Conservation (phyloP, 1,140 invertebrate genomes). For the Dufourea novaeangliae region DNA sequence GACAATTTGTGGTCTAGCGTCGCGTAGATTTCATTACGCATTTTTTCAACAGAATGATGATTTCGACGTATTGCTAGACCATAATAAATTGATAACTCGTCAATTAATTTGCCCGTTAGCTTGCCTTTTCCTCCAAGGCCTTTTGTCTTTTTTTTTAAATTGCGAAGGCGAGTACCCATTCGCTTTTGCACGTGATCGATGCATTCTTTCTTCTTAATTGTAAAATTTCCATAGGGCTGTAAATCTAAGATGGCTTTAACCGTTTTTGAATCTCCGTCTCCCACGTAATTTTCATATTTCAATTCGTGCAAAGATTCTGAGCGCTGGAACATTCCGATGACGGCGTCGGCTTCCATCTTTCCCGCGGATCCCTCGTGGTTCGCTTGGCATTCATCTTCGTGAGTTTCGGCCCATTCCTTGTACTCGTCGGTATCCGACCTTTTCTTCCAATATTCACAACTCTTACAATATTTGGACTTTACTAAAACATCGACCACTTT, state of each 20-base stretch:
- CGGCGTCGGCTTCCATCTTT: constrained; percentile 14
- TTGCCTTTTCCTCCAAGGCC: background rate
- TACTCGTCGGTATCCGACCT: background rate
- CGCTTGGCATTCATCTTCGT: background rate
- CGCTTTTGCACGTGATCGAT: background rate
- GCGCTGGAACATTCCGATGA: constrained; percentile 5
- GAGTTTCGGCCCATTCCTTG: constrained; percentile 2
- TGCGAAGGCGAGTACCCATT: background rate
- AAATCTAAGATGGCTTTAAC: constrained; percentile 5
- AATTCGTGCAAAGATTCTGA: background rate
- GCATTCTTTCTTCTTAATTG: constrained; percentile 10
- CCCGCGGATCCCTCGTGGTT: constrained; percentile 9
- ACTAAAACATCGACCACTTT: too few relatives aligned
- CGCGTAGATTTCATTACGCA: too few relatives aligned
- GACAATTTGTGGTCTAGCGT: too few relatives aligned
- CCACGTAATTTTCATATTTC: background rate
- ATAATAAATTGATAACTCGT: background rate
- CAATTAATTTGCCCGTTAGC: background rate
- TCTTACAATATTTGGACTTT: constrained; percentile 1
- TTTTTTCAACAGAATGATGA: background rate
- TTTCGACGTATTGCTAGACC: background rate
- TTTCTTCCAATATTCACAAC: constrained; percentile 1
- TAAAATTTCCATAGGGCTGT: background rate
- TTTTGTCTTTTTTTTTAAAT: background rate
- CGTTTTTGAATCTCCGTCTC: constrained; percentile 2